Base-by-base conservation (phyloP, 2,113 vertebrate species). In the Galemys pyrenaicus region DNA sequence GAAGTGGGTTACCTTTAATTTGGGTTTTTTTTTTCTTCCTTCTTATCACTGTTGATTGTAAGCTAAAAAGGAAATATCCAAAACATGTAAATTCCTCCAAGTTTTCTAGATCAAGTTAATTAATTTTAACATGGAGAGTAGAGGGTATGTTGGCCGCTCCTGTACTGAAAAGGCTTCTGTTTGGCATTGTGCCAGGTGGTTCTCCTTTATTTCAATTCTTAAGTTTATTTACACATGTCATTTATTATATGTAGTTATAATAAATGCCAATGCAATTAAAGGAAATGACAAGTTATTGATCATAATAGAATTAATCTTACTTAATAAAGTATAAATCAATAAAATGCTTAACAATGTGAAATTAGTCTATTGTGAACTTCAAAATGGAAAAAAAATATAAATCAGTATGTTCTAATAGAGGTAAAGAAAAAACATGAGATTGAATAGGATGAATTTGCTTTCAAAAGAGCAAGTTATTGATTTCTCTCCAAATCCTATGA, bases 301-400 rank as follows among this genome's bases (percentile, higher is more conserved):
- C 70, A 78, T 93, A 97, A 96, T 81, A 67, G 60, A 95, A 97
- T 96, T 96, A 96, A 97, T 97, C 89, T 78, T 79, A 96, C 89
- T 78, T 79, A 96, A 90, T 94, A 82, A 49, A 67, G 65, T 83
- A 87, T 96, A 97, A 97, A 96, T 98, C 39, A 97, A 92, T 96
- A 85, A n/a, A 37, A 89, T 80, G 94, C 54, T 95, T 90, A 91
- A 95, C 35, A 96, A 94, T 94, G 64, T 79, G 71, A 95, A 96
- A 92, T 97, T 96, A 91, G 58, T 88, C 89, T 94, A 62, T 94
- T 96, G 65, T 1, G 6, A 79, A 70, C 86, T 68, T 94, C 79
- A 94, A 51, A 94, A 97, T 62, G 88, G 51, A 82, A 96, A 96
- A 87, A 54, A 8, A 94, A 67, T 90, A 0, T 78, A 89, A 73